phyloP scores from a whole-genome alignment of 2,888 invertebrate species.

The Agriopis marginaria region DNA sequence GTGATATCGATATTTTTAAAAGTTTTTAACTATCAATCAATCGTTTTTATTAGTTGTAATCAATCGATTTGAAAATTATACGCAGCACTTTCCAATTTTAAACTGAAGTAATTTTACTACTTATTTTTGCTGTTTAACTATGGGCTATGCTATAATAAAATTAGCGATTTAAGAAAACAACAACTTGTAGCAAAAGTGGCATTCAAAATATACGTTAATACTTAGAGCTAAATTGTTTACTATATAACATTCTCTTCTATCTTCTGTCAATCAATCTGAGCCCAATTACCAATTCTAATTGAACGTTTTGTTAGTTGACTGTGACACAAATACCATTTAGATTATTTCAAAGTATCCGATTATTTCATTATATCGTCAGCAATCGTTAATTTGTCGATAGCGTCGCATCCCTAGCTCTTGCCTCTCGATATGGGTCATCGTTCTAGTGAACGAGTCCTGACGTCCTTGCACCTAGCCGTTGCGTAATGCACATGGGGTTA shows the following conservation, averaged over 20 bases:
- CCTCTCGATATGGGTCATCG: conserved; percentile 74
- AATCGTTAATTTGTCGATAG: neutral
- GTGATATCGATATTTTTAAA: conserved; percentile 12
- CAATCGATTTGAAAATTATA: conserved; percentile 10
- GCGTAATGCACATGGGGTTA: conserved; percentile 39
- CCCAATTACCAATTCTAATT: too few species aligned
- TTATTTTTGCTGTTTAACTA: neutral
- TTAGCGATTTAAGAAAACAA: too few species aligned
- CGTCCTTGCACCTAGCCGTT: conserved; percentile 53
- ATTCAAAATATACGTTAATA: too few species aligned
- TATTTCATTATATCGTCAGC: neutral
- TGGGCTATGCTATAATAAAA: too few species aligned
- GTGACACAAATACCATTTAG: neutral
- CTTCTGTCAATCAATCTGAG: too few species aligned
- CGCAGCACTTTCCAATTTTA: neutral
- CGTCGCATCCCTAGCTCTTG: conserved; percentile 52
- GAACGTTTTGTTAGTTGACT: too few species aligned
- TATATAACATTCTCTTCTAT: too few species aligned
- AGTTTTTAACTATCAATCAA: conserved; percentile 10
- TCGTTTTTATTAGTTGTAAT: neutral
- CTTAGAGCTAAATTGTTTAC: too few species aligned
- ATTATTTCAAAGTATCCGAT: neutral
- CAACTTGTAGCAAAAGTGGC: too few species aligned
- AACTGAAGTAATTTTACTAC: neutral
- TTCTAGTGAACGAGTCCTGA: conserved; percentile 65